Percentiles rank a stretch among this genome's conserved stretches.
Evolutionary conservation across 2,888 invertebrate genomes (phyloP).

Genomic region (Drosophila neutralis): DNA sequence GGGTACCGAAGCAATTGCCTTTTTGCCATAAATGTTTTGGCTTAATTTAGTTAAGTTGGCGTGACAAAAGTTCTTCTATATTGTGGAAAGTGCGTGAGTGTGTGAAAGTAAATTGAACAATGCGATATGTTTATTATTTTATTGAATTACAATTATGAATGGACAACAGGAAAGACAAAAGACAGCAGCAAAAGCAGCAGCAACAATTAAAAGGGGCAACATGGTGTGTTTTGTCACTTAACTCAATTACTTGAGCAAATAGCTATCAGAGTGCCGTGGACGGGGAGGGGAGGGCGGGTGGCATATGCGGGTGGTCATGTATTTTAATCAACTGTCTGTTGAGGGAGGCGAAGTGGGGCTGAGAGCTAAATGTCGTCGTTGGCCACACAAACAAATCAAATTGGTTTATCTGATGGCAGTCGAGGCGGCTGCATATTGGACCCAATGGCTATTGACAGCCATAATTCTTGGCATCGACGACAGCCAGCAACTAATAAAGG

Average conservation of each 20-base stretch:
- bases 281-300: slow-evolving; percentile 1
- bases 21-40: slow-evolving; percentile 63
- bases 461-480: slow-evolving; percentile 67
- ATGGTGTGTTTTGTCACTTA: slow-evolving; percentile 58
- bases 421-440: slow-evolving; percentile 30
- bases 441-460: slow-evolving; percentile 61
- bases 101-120: slow-evolving; percentile 75
- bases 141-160: slow-evolving; percentile 78
- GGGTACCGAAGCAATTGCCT: slow-evolving; percentile 39
- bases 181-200: background rate
- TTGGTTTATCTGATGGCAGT: slow-evolving; percentile 57
- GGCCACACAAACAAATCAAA: slow-evolving; percentile 62
- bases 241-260: slow-evolving; percentile 67
- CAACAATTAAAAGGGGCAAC: slow-evolving; percentile 30
- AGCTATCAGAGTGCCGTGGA: slow-evolving; percentile 10
- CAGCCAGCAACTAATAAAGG: slow-evolving; percentile 65
- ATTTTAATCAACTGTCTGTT: slow-evolving; percentile 53
- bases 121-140: slow-evolving; percentile 78
- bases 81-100: slow-evolving; percentile 58
- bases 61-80: slow-evolving; percentile 68
- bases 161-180: slow-evolving; percentile 40
- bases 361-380: slow-evolving; percentile 1
- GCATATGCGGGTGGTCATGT: slow-evolving; percentile 30
- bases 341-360: background rate
- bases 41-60: slow-evolving; percentile 79